Evolutionary conservation across 2,113 vertebrate species (phyloP).

Genomic region (Zosterops pallidus): DNA sequence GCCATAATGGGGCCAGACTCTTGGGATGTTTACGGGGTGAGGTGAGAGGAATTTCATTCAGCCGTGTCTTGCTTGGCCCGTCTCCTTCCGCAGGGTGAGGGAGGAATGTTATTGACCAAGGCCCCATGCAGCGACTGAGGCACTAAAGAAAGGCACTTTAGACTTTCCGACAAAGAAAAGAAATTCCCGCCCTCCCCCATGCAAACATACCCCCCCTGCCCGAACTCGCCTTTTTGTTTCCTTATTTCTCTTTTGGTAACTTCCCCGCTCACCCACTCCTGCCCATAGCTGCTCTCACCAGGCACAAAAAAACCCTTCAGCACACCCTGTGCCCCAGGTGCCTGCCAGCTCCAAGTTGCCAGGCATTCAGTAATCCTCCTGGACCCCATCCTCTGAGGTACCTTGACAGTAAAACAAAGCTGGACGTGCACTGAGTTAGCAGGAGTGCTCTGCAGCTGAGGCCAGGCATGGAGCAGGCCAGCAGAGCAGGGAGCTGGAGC

Average conservation of each 20-base stretch:
- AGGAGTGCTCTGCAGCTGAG: neutral
- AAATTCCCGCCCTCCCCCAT: slow-evolving; percentile 49
- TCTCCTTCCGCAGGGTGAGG: slow-evolving; percentile 60
- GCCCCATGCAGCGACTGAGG: slow-evolving; percentile 49
- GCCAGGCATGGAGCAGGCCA: neutral
- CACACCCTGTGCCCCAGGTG: neutral
- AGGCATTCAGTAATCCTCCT: neutral
- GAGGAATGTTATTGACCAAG: slow-evolving; percentile 66
- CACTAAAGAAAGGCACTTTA: slow-evolving; percentile 63
- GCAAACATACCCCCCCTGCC: slow-evolving; percentile 42
- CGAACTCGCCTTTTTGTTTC: slow-evolving; percentile 41
- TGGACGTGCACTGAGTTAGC: neutral
- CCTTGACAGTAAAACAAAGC: neutral
- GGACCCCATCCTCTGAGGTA: neutral
- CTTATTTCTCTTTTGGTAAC: slow-evolving; percentile 39
- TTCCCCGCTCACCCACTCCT: slow-evolving; percentile 28
- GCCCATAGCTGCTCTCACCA: slow-evolving; percentile 29
- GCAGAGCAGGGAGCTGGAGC: neutral
- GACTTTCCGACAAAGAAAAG: slow-evolving; percentile 54
- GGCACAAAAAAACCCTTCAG: slow-evolving; percentile 47
- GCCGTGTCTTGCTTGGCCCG: slow-evolving; percentile 39
- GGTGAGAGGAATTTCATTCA: slow-evolving; percentile 69
- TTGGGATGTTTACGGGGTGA: slow-evolving; percentile 64
- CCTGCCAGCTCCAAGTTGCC: neutral
- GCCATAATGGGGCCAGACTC: slow-evolving; percentile 72